phyloP scores from a whole-genome alignment of 2,888 invertebrate species.

The Tetragonula carbonaria region DNA sequence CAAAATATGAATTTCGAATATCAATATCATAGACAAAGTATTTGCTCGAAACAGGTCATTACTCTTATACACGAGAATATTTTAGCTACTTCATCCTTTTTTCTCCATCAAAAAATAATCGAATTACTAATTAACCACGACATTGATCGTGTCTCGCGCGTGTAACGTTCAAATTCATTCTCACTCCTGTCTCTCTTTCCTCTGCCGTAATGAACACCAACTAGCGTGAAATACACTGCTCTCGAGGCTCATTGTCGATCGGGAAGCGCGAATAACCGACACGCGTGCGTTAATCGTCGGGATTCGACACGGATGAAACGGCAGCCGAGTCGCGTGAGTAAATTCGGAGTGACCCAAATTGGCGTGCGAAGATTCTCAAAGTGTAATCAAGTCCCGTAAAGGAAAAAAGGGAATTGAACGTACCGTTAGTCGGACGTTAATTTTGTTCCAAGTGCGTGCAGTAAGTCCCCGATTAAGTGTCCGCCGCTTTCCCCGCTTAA shows the following conservation, averaged over 20 bases:
- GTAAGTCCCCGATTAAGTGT: too few species aligned
- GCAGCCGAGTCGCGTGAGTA: not conserved
- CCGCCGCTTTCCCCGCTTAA: too few species aligned
- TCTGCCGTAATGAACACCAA: not conserved
- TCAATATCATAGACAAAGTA: too few species aligned
- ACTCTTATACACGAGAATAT: too few species aligned
- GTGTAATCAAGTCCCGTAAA: slow-evolving; percentile 40
- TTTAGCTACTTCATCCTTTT: too few species aligned
- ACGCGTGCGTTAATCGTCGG: not conserved
- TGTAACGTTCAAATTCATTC: too few species aligned
- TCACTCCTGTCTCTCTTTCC: too few species aligned
- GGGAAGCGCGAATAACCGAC: not conserved
- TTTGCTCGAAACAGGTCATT: too few species aligned
- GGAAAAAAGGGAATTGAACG: slow-evolving; percentile 22
- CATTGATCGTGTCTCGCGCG: too few species aligned
- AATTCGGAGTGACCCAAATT: slow-evolving; percentile 46
- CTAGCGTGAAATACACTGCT: not conserved
- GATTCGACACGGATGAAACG: not conserved
- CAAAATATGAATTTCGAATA: too few species aligned
- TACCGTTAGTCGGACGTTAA: slow-evolving; percentile 49
- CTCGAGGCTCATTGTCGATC: not conserved
- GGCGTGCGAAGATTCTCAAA: slow-evolving; percentile 62
- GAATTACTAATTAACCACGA: too few species aligned
- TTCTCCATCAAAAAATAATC: too few species aligned
- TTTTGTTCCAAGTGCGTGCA: slow-evolving; percentile 1